A percentile compares a stretch with the other conserved stretches of the same genome.
phyloP scores from a whole-genome alignment of 2,797 vertebrate genomes.

The Carapus acus region DNA sequence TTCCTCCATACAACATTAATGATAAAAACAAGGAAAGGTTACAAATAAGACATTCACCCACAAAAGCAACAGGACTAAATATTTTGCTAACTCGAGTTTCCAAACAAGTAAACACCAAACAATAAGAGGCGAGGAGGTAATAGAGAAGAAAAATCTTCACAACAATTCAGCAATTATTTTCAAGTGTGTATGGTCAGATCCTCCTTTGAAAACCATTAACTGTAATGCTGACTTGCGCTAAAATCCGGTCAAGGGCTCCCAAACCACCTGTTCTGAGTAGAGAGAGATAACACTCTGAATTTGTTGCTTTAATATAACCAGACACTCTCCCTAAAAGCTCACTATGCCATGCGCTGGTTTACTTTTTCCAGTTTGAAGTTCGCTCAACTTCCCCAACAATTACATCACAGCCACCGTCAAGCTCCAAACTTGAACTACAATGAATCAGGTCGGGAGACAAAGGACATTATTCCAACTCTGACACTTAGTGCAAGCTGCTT shows the following conservation, averaged over 20 bases:
- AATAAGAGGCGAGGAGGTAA: no score
- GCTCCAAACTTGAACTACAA: neutral
- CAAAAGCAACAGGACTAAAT: no score
- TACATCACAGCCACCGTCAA: neutral
- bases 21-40: conserved; percentile 10
- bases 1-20: conserved; percentile 53
- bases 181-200: neutral
- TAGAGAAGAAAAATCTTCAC: neutral
- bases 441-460: neutral
- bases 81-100: no score
- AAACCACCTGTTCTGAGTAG: neutral
- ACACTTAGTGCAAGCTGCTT: no score
- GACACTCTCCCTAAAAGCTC: neutral
- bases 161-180: neutral
- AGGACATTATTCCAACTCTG: no score
- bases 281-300: neutral
- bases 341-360: neutral
- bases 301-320: neutral
- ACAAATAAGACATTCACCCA: no score
- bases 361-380: neutral
- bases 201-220: neutral
- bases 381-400: neutral
- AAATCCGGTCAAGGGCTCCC: neutral
- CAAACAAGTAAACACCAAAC: no score
- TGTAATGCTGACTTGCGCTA: neutral